Evolutionary conservation across 2,113 vertebrate species (phyloP).

Genomic region (Ammodytes dubius): DNA sequence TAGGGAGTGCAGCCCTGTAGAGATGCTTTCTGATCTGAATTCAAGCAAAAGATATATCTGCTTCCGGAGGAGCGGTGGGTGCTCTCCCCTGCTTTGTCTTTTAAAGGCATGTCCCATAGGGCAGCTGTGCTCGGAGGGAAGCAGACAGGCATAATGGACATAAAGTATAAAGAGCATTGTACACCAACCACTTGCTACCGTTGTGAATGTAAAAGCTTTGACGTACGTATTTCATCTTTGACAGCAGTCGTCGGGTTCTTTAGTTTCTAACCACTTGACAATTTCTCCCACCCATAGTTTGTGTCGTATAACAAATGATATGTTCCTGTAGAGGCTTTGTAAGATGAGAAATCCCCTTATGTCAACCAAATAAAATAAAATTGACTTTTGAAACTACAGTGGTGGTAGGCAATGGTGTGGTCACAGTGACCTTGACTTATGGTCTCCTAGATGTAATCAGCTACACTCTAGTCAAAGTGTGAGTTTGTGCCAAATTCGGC

Average conservation of each 20-base stretch:
- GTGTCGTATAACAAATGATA: not conserved
- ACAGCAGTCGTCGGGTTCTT: not conserved
- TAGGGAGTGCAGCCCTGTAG: constrained; percentile 45
- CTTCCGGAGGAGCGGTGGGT: not conserved
- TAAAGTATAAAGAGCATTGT: constrained; percentile 27
- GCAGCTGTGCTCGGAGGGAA: constrained; percentile 13
- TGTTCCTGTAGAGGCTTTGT: not conserved
- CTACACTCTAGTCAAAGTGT: too few species aligned
- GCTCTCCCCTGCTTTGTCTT: constrained; percentile 45
- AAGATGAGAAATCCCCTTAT: not conserved
- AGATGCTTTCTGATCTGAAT: constrained; percentile 56
- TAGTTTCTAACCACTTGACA: constrained; percentile 13
- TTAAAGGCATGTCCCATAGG: constrained; percentile 31
- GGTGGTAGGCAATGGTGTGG: too few species aligned
- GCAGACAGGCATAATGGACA: constrained; percentile 9
- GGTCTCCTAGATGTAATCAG: too few species aligned
- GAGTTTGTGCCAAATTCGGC: too few species aligned
- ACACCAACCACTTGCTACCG: not conserved
- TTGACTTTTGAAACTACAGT: too few species aligned
- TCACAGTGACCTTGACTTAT: too few species aligned
- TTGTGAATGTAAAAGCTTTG: constrained; percentile 6
- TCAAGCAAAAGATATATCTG: constrained; percentile 38
- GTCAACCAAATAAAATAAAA: too few species aligned
- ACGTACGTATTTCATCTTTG: constrained; percentile 7
- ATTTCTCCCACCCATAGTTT: not conserved